Evolutionary conservation across 2,113 vertebrate genomes (phyloP).

Genomic region (Axis porcinus): DNA sequence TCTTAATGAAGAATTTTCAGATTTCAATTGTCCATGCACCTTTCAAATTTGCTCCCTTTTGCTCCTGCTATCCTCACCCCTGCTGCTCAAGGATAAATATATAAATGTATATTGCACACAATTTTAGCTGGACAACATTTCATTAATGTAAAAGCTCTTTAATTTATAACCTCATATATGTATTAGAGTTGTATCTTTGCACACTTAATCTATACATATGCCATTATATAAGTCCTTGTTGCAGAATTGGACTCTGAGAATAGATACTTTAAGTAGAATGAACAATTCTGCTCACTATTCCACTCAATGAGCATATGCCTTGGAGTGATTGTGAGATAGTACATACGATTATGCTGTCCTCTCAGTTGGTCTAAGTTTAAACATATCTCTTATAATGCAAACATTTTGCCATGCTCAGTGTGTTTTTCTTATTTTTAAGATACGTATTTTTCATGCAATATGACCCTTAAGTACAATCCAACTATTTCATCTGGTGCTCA

Average conservation of each 20-base stretch:
- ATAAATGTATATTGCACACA: not conserved
- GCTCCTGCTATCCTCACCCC: not conserved
- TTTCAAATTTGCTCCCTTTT: not conserved
- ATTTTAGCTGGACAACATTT: not conserved
- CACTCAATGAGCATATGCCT: not conserved
- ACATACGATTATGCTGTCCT: not conserved
- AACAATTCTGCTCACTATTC: not conserved
- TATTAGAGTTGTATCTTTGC: not conserved
- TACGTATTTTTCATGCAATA: conserved; percentile 20
- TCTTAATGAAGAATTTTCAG: not conserved
- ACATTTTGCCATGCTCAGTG: not conserved
- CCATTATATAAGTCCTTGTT: not conserved
- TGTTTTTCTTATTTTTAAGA: not conserved
- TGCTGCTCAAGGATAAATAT: not conserved
- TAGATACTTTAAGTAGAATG: not conserved
- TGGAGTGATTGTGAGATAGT: not conserved
- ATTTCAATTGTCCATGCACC: not conserved
- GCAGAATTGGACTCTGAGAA: not conserved
- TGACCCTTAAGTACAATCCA: not conserved
- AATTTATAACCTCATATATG: not conserved
- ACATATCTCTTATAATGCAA: not conserved
- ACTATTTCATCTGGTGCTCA: not conserved
- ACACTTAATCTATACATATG: not conserved
- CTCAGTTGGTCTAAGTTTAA: not conserved
- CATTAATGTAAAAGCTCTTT: not conserved